A percentile compares a stretch with the other conserved stretches of the same genome.
These are phyloP conservation scores for Quadriops clusia DNA, from an alignment of 2,888 invertebrate species.

Conservation along the genomic window DNA sequence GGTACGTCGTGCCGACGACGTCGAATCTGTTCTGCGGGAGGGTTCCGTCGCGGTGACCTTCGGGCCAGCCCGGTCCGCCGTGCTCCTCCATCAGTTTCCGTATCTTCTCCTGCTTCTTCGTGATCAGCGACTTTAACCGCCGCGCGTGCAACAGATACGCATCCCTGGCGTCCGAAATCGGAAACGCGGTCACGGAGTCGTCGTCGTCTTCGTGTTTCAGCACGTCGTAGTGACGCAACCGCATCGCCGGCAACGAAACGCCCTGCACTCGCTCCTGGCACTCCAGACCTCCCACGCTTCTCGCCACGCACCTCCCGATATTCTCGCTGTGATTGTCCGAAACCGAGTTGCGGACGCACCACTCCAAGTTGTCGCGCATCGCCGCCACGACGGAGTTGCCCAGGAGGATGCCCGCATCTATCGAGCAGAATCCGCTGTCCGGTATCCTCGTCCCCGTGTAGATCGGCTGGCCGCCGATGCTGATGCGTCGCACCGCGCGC, in stretches of 20 bases:
- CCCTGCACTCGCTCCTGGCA: conserved; percentile 50
- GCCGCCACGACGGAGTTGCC: conserved; percentile 77
- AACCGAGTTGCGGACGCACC: conserved; percentile 80
- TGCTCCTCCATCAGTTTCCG: no score
- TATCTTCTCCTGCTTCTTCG: no score
- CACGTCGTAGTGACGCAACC: conserved; percentile 38
- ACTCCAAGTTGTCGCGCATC: conserved; percentile 68
- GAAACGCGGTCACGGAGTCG: conserved; percentile 51
- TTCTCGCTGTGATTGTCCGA: conserved; percentile 75
- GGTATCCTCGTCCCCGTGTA: conserved; percentile 63
- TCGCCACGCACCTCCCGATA: conserved; percentile 74
- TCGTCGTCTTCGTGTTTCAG: conserved; percentile 38
- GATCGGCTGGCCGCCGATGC: conserved; percentile 74
- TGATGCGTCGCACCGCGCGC: conserved; percentile 61
- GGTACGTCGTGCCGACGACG: conserved; percentile 74
- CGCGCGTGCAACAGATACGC: conserved; percentile 61
- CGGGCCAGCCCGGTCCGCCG: no score
- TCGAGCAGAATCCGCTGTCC: conserved; percentile 53
- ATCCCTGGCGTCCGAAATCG: conserved; percentile 47
- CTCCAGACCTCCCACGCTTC: conserved; percentile 52
- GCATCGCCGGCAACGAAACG: conserved; percentile 28
- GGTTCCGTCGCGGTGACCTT: conserved; percentile 55
- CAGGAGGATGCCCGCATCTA: conserved; percentile 76
- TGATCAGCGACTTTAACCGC: no score
- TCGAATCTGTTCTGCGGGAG: conserved; percentile 67